Percentiles rank a stretch among this genome's conserved stretches.
These are phyloP conservation scores for Phrynosoma blainvillii DNA, from an alignment of 2,113 vertebrate genomes.

Conservation along the genomic window DNA sequence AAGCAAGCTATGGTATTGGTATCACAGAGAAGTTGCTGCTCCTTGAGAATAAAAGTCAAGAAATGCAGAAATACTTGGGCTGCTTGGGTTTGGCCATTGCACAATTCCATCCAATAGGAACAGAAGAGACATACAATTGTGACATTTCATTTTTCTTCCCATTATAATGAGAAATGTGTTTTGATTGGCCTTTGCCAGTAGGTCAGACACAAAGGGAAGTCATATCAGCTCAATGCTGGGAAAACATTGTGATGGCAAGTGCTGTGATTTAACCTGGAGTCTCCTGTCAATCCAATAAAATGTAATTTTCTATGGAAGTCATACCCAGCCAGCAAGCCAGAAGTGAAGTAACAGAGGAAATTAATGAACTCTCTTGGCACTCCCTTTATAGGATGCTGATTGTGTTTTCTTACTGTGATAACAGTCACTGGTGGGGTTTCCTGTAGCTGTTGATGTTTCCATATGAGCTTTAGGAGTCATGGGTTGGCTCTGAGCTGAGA, in stretches of 20 bases:
- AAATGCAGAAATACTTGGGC: not conserved
- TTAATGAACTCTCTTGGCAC: constrained; percentile 20
- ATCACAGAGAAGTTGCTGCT: accelerated
- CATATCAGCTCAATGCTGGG: not conserved
- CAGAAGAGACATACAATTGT: not conserved
- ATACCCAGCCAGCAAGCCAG: constrained; percentile 42
- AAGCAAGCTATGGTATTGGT: not conserved
- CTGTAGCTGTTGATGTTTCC: constrained; percentile 18
- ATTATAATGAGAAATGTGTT: constrained; percentile 18
- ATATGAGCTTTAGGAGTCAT: not conserved
- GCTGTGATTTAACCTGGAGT: constrained; percentile 37
- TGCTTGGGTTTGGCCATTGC: not conserved
- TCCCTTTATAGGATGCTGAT: constrained; percentile 9
- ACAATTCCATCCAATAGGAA: accelerated
- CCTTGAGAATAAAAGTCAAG: not conserved
- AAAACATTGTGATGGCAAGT: constrained; percentile 38
- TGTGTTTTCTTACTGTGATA: constrained; percentile 46
- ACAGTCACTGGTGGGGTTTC: constrained; percentile 42
- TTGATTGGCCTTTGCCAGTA: not conserved
- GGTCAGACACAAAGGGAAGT: constrained; percentile 23
- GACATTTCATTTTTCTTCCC: constrained; percentile 20
- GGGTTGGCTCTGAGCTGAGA: not conserved
- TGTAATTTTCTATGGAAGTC: constrained; percentile 32
- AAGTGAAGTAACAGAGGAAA: constrained; percentile 41
- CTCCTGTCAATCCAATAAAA: constrained; percentile 30